phyloP scores from a whole-genome alignment of 2,888 invertebrate species.

The Drosophila borealis region DNA sequence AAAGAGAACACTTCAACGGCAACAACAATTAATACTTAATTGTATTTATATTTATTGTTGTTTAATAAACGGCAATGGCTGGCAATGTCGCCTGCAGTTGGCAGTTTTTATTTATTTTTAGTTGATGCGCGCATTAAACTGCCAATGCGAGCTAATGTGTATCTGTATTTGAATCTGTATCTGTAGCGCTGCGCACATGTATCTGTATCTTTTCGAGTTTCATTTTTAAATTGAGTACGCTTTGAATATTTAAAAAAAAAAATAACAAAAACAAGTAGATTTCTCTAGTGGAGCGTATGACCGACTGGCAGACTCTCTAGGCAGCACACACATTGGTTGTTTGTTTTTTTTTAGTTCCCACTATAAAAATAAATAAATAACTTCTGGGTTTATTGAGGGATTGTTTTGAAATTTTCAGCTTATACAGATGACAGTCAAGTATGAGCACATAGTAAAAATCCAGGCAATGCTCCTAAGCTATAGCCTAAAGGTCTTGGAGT shows the following conservation, averaged over 20 bases:
- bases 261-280: not conserved
- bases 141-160: slow-evolving; percentile 19
- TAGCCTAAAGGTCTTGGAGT: no score
- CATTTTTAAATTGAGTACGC: slow-evolving; percentile 10
- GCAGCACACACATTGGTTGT: not conserved
- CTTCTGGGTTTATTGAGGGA: no score
- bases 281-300: no score
- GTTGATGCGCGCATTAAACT: slow-evolving; percentile 71
- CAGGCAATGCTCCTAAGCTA: no score
- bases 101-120: slow-evolving; percentile 68
- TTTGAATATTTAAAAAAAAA: slow-evolving; percentile 4
- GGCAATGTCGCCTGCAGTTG: slow-evolving; percentile 49
- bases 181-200: not conserved
- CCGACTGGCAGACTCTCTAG: not conserved
- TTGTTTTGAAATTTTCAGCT: no score
- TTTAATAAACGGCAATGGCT: slow-evolving; percentile 35
- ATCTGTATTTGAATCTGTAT: slow-evolving; percentile 7
- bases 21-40: slow-evolving; percentile 65
- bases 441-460: no score
- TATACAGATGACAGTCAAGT: no score
- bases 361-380: no score
- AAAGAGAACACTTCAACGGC: slow-evolving; percentile 20
- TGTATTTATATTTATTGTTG: slow-evolving; percentile 53
- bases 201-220: slow-evolving; percentile 12
- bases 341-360: no score